These are phyloP conservation scores for Cryptus viduatorius DNA, from an alignment of 2,888 invertebrate species.

Conservation along the genomic window DNA sequence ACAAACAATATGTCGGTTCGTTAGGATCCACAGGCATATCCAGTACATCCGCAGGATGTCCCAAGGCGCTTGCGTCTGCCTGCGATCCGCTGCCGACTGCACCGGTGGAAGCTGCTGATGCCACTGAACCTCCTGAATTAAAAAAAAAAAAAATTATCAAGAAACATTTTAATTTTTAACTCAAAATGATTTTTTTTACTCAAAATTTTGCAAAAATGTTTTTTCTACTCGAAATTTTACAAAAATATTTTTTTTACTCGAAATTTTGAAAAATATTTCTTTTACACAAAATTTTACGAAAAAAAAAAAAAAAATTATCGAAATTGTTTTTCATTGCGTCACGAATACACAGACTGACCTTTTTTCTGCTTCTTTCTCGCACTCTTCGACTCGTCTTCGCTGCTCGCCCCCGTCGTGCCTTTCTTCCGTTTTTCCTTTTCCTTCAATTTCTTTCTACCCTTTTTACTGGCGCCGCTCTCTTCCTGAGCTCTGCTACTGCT, in stretches of 20 bases:
- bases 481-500: constrained; percentile 91
- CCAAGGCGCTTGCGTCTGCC: constrained; percentile 83
- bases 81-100: constrained; percentile 83
- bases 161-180: not conserved
- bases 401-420: constrained; percentile 83
- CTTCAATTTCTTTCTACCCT: constrained; percentile 90
- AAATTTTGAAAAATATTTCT: not conserved
- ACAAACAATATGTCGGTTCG: constrained; percentile 99
- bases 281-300: not conserved
- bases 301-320: not conserved
- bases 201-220: not conserved
- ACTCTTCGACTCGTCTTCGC: constrained; percentile 83
- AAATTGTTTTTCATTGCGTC: too few relatives aligned
- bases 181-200: not conserved
- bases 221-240: not conserved
- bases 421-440: constrained; percentile 89
- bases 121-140: constrained; percentile 77
- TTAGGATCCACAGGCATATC: constrained; percentile 98
- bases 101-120: constrained; percentile 80
- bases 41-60: constrained; percentile 95
- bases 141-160: not conserved
- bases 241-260: not conserved
- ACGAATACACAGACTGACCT: constrained; percentile 76
- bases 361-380: constrained; percentile 88
- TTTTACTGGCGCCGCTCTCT: constrained; percentile 88